phyloP scores from a whole-genome alignment of 30 jellyfish, hydroid and myxozoan genomes.

The Aurelia aurita complex sp. Pacific region DNA sequence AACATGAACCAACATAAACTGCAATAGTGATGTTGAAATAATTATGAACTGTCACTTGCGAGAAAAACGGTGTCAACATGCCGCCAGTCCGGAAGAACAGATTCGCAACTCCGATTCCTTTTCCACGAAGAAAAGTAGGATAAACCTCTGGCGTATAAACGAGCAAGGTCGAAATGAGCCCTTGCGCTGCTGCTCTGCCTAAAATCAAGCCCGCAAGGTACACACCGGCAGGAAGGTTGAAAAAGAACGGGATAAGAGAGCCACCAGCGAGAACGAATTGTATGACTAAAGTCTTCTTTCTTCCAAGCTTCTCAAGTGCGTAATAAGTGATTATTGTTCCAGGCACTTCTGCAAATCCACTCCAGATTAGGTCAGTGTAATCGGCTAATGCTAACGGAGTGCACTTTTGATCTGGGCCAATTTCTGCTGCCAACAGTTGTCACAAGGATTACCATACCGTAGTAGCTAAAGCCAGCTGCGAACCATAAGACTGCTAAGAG shows the following conservation, averaged over 20 bases:
- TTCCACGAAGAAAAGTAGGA: constrained; percentile 72
- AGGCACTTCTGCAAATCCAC: constrained; percentile 71
- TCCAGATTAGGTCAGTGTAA: constrained; percentile 53
- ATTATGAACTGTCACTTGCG: constrained; percentile 45
- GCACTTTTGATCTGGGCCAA: constrained; percentile 10
- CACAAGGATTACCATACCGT: constrained; percentile 58
- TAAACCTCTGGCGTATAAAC: constrained; percentile 81
- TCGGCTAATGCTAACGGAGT: constrained; percentile 19
- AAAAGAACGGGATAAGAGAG: constrained; percentile 52
- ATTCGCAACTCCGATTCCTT: constrained; percentile 67
- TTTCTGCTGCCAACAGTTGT: constrained; percentile 24
- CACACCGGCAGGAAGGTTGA: constrained; percentile 23
- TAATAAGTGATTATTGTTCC: constrained; percentile 62
- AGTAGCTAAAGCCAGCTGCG: constrained; percentile 55
- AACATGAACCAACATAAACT: constrained; percentile 44
- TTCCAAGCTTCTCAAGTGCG: constrained; percentile 56
- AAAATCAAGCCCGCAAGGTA: constrained; percentile 20
- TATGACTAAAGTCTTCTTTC: constrained; percentile 37
- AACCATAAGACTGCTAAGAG: constrained; percentile 51
- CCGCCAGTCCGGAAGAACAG: constrained; percentile 63
- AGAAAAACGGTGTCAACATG: constrained; percentile 68
- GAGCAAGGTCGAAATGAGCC: constrained; percentile 55
- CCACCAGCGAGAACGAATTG: constrained; percentile 24
- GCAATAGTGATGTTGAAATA: constrained; percentile 39
- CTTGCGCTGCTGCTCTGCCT: constrained; percentile 67